A percentile compares a stretch with the other conserved stretches of the same genome.
These are phyloP conservation scores for Riparia riparia DNA, from an alignment of 2,113 vertebrate genomes.

Conservation along the genomic window DNA sequence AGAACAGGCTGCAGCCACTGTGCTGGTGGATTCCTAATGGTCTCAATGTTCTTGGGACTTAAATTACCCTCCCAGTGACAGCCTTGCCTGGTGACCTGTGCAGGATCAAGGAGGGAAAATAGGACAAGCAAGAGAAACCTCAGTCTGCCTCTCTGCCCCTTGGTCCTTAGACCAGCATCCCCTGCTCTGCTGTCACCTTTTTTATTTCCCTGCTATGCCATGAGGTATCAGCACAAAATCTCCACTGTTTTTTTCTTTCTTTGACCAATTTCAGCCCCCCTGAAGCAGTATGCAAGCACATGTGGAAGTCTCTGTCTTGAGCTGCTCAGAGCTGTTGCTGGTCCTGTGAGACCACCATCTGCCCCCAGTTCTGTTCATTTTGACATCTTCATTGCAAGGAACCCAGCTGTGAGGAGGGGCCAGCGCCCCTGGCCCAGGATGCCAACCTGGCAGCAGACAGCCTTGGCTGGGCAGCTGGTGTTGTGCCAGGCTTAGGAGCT, in stretches of 20 bases:
- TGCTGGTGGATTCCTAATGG: background rate
- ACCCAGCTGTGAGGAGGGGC: constrained; percentile 30
- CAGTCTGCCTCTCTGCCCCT: background rate
- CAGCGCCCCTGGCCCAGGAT: constrained; percentile 1
- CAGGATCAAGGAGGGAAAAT: background rate
- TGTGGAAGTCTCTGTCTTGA: background rate
- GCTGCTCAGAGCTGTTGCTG: background rate
- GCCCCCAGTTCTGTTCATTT: constrained; percentile 3
- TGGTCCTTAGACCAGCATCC: background rate
- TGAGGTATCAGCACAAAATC: background rate
- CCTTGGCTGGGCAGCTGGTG: background rate
- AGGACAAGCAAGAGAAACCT: background rate
- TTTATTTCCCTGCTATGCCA: background rate
- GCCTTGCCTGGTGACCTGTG: background rate
- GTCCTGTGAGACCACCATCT: constrained; percentile 25
- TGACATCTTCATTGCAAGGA: constrained; percentile 17
- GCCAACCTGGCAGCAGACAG: constrained; percentile 34
- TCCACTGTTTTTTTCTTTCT: background rate
- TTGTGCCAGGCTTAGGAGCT: background rate
- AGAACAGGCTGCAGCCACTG: background rate
- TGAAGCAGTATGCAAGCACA: background rate
- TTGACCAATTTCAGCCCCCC: background rate
- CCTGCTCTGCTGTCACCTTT: background rate
- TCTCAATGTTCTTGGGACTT: background rate
- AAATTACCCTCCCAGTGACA: background rate